These are phyloP conservation scores for Aratinga solstitialis DNA, from an alignment of 2,797 vertebrate species.

Conservation along the genomic window DNA sequence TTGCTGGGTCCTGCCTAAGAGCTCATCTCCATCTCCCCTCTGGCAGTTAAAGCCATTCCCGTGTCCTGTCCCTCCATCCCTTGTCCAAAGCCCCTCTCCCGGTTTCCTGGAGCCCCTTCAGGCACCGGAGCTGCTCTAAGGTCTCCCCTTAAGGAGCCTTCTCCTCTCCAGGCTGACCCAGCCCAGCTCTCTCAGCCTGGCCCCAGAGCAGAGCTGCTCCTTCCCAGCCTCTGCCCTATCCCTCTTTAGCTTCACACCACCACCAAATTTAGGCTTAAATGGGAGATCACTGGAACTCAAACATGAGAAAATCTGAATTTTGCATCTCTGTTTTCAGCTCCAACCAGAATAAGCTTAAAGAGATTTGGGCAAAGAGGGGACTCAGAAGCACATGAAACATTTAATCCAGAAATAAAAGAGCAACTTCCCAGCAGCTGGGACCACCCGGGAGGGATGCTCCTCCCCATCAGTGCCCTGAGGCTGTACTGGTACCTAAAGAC, in stretches of 20 bases:
- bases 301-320: background rate
- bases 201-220: background rate
- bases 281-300: background rate
- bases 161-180: background rate
- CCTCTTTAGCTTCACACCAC: background rate
- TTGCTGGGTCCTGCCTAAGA: background rate
- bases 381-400: background rate
- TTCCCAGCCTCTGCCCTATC: background rate
- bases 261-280: background rate
- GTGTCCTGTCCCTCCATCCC: background rate
- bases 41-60: background rate
- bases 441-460: background rate
- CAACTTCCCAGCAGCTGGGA: background rate
- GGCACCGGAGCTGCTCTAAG: no score
- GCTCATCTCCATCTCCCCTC: background rate
- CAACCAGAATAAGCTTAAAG: background rate
- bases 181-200: background rate
- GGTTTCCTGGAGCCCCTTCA: background rate
- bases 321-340: background rate
- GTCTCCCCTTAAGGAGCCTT: background rate
- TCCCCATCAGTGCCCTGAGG: accelerated
- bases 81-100: no score
- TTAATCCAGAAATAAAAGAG: background rate
- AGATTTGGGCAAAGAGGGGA: background rate
- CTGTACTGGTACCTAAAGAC: accelerated